Evolutionary conservation across 1,140 invertebrate species (phyloP).

Genomic region (Pseudomyrmex dendroicus): DNA sequence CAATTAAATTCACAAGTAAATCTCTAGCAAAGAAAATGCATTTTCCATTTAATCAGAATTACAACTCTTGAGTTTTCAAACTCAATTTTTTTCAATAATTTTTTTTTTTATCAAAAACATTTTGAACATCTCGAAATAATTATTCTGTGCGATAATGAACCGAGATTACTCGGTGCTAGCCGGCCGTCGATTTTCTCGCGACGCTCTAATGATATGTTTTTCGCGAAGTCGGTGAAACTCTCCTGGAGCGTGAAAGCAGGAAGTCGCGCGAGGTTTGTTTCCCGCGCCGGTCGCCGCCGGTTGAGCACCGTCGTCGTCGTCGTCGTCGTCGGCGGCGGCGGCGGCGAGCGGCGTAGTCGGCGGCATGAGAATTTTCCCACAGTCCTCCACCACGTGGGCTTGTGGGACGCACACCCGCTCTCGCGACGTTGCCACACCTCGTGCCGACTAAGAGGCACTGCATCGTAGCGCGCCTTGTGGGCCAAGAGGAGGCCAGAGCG

Average conservation of each 20-base stretch:
- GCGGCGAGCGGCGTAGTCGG: conserved; percentile 72
- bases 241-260: conserved; percentile 78
- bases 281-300: conserved; percentile 38
- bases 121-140: background rate
- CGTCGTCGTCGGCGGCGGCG: conserved; percentile 55
- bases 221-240: conserved; percentile 64
- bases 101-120: background rate
- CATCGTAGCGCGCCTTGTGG: conserved; percentile 28
- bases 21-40: background rate
- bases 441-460: conserved; percentile 73
- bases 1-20: too few species aligned
- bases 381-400: conserved; percentile 80
- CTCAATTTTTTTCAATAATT: background rate
- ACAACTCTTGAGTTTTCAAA: background rate
- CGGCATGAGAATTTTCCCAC: conserved; percentile 85
- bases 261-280: conserved; percentile 64
- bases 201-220: conserved; percentile 61
- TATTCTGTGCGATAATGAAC: background rate
- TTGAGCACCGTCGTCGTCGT: conserved; percentile 78
- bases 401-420: conserved; percentile 78
- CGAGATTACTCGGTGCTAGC: background rate
- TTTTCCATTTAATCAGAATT: background rate
- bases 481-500: conserved; percentile 16
- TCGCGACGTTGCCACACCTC: conserved; percentile 84
- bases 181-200: conserved; percentile 43